Evolutionary conservation across 2,797 vertebrate genomes (phyloP).

Genomic region (Eospalax fontanierii): DNA sequence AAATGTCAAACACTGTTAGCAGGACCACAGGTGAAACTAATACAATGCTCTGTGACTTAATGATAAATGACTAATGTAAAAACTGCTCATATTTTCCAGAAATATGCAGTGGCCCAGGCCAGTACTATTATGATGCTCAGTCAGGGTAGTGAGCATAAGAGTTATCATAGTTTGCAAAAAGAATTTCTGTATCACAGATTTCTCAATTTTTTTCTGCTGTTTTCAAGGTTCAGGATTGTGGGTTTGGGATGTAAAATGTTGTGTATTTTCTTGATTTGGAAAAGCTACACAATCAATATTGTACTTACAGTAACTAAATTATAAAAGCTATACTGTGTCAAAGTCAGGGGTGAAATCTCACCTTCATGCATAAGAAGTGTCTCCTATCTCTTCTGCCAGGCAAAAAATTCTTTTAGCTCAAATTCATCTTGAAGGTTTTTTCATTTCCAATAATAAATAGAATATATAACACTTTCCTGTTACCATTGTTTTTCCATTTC

Average conservation of each 20-base stretch:
- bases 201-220: conserved; percentile 55
- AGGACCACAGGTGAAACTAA: conserved; percentile 68
- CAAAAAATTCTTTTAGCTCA: background rate
- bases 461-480: background rate
- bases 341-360: background rate
- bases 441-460: conserved; percentile 28
- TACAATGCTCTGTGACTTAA: conserved; percentile 38
- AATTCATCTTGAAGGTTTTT: conserved; percentile 6
- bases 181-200: conserved; percentile 14
- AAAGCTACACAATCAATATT: background rate
- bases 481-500: background rate
- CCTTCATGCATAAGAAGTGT: background rate
- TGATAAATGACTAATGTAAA: conserved; percentile 65
- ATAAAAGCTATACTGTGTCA: background rate
- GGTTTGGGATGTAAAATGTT: background rate
- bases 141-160: background rate
- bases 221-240: background rate
- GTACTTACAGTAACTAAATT: background rate
- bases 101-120: conserved; percentile 33
- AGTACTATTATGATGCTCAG: background rate
- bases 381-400: conserved; percentile 6
- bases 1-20: conserved; percentile 75
- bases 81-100: conserved; percentile 69
- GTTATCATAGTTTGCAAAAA: background rate
- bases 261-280: background rate